These are phyloP conservation scores for Zaprionus camerounensis DNA, from an alignment of 1,140 invertebrate species.

Conservation along the genomic window DNA sequence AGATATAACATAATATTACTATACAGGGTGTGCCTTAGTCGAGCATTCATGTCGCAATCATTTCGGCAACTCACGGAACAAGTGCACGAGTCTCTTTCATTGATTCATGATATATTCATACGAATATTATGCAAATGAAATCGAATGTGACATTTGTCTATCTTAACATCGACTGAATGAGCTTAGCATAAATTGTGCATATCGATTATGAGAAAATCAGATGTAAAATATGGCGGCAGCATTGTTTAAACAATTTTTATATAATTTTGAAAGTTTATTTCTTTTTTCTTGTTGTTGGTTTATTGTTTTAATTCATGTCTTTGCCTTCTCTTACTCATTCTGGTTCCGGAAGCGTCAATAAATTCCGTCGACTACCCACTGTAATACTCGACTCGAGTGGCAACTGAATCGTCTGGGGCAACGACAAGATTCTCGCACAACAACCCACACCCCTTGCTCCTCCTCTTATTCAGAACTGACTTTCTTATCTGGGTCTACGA, in stretches of 20 bases:
- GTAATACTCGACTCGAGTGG: conserved; percentile 14
- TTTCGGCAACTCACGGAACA: conserved; percentile 13
- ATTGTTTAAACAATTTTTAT: conserved; percentile 17
- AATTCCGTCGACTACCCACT: conserved; percentile 36
- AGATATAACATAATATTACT: neutral
- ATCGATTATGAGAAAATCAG: conserved; percentile 34
- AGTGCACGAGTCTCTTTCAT: conserved; percentile 18
- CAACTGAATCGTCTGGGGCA: neutral
- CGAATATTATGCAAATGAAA: conserved; percentile 65
- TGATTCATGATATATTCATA: conserved; percentile 27
- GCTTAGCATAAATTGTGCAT: conserved; percentile 31
- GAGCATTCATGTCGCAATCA: neutral
- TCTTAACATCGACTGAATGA: conserved; percentile 32
- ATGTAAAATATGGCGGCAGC: neutral
- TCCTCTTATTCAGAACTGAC: neutral
- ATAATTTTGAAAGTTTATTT: conserved; percentile 28
- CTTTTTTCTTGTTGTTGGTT: neutral
- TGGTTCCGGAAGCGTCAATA: conserved; percentile 27
- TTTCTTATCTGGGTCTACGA: conserved; percentile 12
- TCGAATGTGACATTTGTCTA: conserved; percentile 37
- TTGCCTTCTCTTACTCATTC: conserved; percentile 20
- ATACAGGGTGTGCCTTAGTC: conserved; percentile 2
- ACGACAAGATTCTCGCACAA: conserved; percentile 15
- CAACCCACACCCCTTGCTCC: conserved; percentile 11
- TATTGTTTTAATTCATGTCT: conserved; percentile 8